Percentiles rank a stretch among this genome's conserved stretches.
phyloP scores from a whole-genome alignment of 2,113 vertebrate genomes.

The Mugil cephalus region DNA sequence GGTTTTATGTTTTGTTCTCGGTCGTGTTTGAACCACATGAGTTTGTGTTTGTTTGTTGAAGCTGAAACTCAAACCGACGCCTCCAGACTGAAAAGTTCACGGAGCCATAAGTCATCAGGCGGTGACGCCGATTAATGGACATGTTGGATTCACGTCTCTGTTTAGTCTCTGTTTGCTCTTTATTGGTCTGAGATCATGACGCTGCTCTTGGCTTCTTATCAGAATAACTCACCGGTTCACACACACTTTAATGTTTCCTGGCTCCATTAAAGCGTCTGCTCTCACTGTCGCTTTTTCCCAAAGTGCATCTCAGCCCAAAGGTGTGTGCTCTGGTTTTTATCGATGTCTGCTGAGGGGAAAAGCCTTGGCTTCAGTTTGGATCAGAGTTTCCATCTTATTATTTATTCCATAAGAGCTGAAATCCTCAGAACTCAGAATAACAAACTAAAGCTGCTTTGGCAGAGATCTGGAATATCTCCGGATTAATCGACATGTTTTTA shows the following conservation, averaged over 20 bases:
- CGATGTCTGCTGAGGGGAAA: no score
- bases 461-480: not conserved
- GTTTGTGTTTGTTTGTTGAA: no score
- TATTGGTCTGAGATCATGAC: conserved; percentile 35
- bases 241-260: conserved; percentile 28
- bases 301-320: not conserved
- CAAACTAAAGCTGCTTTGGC: conserved; percentile 46
- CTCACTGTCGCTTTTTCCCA: not conserved
- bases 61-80: no score
- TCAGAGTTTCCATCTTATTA: not conserved
- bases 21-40: no score
- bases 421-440: conserved; percentile 23
- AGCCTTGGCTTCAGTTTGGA: not conserved
- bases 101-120: not conserved
- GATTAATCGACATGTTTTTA: no score
- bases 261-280: conserved; percentile 32
- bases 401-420: conserved; percentile 30
- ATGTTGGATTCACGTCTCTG: not conserved
- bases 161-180: conserved; percentile 2
- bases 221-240: conserved; percentile 27
- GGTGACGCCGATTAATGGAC: conserved; percentile 1
- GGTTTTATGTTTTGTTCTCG: no score
- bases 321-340: conserved; percentile 1
- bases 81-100: no score
- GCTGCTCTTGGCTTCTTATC: conserved; percentile 19